phyloP scores from a whole-genome alignment of 2,888 invertebrate genomes.

The Amblyjoppa proteus region DNA sequence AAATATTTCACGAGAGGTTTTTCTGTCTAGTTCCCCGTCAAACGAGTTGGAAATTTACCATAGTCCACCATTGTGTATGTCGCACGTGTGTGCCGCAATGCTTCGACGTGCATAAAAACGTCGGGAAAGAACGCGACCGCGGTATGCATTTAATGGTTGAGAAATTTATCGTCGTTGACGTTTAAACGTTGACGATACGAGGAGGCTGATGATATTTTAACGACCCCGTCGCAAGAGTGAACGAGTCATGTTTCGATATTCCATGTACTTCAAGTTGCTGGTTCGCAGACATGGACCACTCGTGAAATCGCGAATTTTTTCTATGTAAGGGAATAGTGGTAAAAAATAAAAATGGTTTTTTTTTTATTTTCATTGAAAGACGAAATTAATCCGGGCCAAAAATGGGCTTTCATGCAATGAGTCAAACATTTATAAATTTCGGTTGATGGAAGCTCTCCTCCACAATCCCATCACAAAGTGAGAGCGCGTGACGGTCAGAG shows the following conservation, averaged over 20 bases:
- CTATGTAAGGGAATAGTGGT: background rate
- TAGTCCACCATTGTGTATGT: background rate
- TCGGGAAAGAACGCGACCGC: constrained; percentile 35
- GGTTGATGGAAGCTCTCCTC: background rate
- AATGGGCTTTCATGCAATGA: background rate
- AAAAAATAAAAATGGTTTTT: background rate
- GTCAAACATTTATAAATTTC: background rate
- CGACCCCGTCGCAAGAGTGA: constrained; percentile 33
- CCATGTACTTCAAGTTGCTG: background rate
- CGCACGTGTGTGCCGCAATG: background rate
- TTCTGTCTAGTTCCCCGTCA: background rate
- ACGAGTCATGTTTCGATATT: constrained; percentile 1
- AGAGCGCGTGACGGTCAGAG: constrained; percentile 26
- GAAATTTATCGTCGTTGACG: constrained; percentile 58
- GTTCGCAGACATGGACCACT: background rate
- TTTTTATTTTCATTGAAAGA: background rate
- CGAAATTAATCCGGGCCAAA: background rate
- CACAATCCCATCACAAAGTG: constrained; percentile 49
- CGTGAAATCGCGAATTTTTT: background rate
- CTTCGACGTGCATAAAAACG: constrained; percentile 7
- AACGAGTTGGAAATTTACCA: background rate
- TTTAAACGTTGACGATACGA: constrained; percentile 54
- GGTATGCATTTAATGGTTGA: constrained; percentile 59
- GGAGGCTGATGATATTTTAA: constrained; percentile 61
- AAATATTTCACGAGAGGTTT: background rate